Conservation (phyloP, 2,797 vertebrate species). For the Phataginus tricuspis region DNA sequence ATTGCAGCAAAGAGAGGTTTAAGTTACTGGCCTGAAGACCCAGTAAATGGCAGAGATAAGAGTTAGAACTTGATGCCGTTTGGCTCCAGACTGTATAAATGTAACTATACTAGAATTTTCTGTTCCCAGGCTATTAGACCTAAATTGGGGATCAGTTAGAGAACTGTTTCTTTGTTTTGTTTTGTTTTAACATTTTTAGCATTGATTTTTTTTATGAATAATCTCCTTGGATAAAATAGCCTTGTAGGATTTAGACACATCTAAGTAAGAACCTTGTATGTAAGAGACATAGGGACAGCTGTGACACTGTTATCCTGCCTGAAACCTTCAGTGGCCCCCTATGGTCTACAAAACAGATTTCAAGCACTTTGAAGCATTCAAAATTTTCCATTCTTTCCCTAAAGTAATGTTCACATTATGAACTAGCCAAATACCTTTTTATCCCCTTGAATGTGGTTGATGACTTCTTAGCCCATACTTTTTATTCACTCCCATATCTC, state of each 20-base stretch:
- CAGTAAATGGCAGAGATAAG: background rate
- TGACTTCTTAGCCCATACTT: background rate
- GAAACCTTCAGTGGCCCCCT: background rate
- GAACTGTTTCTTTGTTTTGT: background rate
- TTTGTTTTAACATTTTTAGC: slow-evolving; percentile 26
- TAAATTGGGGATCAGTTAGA: background rate
- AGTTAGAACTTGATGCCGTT: background rate
- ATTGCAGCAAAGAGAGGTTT: background rate
- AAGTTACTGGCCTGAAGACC: background rate
- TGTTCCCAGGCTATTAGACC: background rate
- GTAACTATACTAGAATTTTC: background rate
- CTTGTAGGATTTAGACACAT: background rate
- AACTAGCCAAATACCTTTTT: background rate
- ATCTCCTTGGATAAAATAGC: background rate
- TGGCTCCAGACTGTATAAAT: background rate
- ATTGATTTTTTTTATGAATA: slow-evolving; percentile 26
- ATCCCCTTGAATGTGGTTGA: background rate
- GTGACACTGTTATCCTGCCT: background rate
- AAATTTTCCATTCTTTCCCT: background rate
- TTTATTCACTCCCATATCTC: background rate
- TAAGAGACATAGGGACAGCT: background rate
- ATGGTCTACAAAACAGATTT: background rate
- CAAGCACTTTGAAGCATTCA: background rate
- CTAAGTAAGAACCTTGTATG: background rate
- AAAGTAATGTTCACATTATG: background rate